These are phyloP conservation scores for Teleiodes luculella DNA, from an alignment of 2,888 invertebrate species.

Conservation along the genomic window DNA sequence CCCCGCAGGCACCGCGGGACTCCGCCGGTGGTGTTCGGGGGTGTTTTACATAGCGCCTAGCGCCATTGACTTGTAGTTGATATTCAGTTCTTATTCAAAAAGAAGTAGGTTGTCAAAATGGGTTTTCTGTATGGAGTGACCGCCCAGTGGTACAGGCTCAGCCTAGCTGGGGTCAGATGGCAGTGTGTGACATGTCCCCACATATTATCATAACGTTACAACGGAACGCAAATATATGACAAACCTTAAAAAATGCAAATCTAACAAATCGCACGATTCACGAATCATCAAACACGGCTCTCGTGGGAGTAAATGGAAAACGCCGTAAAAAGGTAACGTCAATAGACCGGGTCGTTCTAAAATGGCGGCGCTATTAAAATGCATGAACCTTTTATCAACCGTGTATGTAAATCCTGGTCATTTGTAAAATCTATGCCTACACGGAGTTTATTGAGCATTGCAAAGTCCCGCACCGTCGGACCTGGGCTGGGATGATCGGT, in stretches of 20 bases:
- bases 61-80: too few relatives aligned
- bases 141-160: too few relatives aligned
- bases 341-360: background rate
- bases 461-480: slow-evolving; percentile 25
- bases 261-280: background rate
- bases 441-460: slow-evolving; percentile 36
- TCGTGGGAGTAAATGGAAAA: background rate
- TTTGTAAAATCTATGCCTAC: slow-evolving; percentile 16
- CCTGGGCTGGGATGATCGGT: slow-evolving; percentile 3
- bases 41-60: too few relatives aligned
- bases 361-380: slow-evolving; percentile 10
- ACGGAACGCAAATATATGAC: too few relatives aligned
- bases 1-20: too few relatives aligned
- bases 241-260: background rate
- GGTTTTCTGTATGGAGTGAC: too few relatives aligned
- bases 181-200: too few relatives aligned
- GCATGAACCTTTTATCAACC: slow-evolving; percentile 14
- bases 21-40: too few relatives aligned
- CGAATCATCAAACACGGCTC: background rate
- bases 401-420: slow-evolving; percentile 20
- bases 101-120: too few relatives aligned
- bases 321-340: background rate
- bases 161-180: too few relatives aligned
- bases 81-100: too few relatives aligned
- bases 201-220: too few relatives aligned